These are phyloP conservation scores for Leucoptera coffeella DNA, from an alignment of 2,888 invertebrate genomes.

Conservation along the genomic window DNA sequence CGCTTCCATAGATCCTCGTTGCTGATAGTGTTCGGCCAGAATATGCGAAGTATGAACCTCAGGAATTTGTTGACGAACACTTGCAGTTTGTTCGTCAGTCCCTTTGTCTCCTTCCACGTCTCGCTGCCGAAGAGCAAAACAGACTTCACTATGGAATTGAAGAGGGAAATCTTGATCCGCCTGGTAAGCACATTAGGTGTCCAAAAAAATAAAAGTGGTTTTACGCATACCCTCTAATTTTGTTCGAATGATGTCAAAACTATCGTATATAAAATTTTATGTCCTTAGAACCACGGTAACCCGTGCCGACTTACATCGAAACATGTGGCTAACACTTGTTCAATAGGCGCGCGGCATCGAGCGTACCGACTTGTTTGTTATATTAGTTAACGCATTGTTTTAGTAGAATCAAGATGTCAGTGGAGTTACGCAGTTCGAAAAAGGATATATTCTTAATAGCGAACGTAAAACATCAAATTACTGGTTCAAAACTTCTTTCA, in stretches of 20 bases:
- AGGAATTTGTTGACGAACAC: no score
- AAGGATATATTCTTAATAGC: constrained; percentile 5
- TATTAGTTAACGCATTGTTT: constrained; percentile 4
- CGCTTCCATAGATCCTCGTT: no score
- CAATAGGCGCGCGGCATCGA: neutral
- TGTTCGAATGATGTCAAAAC: neutral
- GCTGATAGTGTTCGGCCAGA: no score
- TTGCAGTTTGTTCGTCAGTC: no score
- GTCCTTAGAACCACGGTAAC: neutral
- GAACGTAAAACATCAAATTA: constrained; percentile 4
- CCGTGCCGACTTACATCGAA: constrained; percentile 1
- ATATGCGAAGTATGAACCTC: no score
- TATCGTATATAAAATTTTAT: neutral
- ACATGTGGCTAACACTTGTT: neutral
- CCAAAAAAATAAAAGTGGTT: no score
- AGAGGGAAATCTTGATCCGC: no score
- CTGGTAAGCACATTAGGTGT: no score
- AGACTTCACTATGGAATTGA: no score
- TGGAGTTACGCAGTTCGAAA: constrained; percentile 4
- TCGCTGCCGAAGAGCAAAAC: no score
- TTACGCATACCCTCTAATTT: constrained; percentile 7
- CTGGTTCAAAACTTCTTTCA: constrained; percentile 5
- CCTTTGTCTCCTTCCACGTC: no score
- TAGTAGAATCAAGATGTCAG: constrained; percentile 2
- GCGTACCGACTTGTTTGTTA: neutral